phyloP scores from a whole-genome alignment of 2,113 vertebrate species.

The Chaenogobius annularis region DNA sequence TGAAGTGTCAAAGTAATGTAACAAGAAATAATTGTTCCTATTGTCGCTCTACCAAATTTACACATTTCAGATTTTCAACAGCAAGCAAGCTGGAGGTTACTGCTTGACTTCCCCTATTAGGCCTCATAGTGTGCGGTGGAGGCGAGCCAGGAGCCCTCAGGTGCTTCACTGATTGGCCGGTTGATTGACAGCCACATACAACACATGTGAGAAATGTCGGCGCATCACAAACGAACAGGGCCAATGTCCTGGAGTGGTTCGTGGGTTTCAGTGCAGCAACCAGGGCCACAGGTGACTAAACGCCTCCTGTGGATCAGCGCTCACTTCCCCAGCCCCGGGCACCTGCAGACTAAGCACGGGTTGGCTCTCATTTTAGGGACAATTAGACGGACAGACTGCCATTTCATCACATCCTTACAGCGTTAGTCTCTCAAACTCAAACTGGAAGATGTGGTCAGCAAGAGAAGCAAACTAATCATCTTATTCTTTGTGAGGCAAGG shows the following conservation, averaged over 20 bases:
- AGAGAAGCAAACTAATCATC: background rate
- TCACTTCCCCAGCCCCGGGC: slow-evolving; percentile 28
- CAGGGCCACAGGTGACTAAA: slow-evolving; percentile 26
- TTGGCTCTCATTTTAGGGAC: slow-evolving; percentile 59
- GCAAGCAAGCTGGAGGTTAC: slow-evolving; percentile 11
- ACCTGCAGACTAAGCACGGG: slow-evolving; percentile 44
- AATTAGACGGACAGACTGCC: slow-evolving; percentile 48
- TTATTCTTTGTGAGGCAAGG: slow-evolving; percentile 9
- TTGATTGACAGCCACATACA: slow-evolving; percentile 49
- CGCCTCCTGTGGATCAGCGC: slow-evolving; percentile 29
- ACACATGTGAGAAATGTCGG: slow-evolving; percentile 5
- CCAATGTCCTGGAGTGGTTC: slow-evolving; percentile 34
- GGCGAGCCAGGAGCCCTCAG: background rate
- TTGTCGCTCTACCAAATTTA: slow-evolving; percentile 14
- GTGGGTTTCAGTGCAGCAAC: slow-evolving; percentile 19
- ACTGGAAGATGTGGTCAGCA: background rate
- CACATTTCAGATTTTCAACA: background rate
- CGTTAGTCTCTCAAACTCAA: slow-evolving; percentile 5
- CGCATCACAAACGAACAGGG: slow-evolving; percentile 21
- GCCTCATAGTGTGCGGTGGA: background rate
- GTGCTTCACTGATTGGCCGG: slow-evolving; percentile 37
- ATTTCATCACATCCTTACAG: slow-evolving; percentile 36
- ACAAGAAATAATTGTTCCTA: background rate
- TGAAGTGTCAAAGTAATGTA: background rate
- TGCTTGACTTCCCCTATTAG: slow-evolving; percentile 12